A percentile compares a stretch with the other conserved stretches of the same genome.
phyloP scores from a whole-genome alignment of 2,113 vertebrate genomes.

The Eidolon helvum region DNA sequence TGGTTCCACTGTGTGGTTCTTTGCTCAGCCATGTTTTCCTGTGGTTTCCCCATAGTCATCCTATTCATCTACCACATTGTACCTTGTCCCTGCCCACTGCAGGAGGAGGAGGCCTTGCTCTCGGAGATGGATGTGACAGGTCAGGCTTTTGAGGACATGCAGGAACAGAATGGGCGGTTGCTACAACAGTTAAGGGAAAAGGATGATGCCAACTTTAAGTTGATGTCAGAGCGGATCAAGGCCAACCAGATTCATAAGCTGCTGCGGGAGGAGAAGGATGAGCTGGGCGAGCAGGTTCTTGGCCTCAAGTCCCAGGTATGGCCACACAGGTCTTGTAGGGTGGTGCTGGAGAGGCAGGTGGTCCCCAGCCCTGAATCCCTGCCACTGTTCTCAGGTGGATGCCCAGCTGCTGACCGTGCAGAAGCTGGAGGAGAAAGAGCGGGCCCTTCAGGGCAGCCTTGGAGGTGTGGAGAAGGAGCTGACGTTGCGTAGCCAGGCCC shows the following conservation, averaged over 20 bases:
- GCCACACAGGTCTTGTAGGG: background rate
- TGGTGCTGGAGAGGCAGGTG: background rate
- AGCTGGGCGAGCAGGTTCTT: slow-evolving; percentile 93
- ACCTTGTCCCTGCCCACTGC: background rate
- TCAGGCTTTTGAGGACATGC: slow-evolving; percentile 97
- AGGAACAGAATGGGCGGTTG: slow-evolving; percentile 95
- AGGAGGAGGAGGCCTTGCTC: slow-evolving; percentile 95
- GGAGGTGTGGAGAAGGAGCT: slow-evolving; percentile 92
- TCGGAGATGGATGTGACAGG: slow-evolving; percentile 97
- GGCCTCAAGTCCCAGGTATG: slow-evolving; percentile 93
- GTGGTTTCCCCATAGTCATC: background rate
- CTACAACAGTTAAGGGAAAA: slow-evolving; percentile 94
- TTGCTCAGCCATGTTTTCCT: background rate
- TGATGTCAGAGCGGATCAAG: slow-evolving; percentile 97
- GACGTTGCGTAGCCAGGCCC: slow-evolving; percentile 88
- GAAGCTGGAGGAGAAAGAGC: slow-evolving; percentile 94
- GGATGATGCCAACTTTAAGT: slow-evolving; percentile 96
- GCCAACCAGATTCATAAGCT: slow-evolving; percentile 98
- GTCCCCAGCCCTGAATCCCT: background rate
- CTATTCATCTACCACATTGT: too few species aligned
- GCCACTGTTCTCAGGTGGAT: slow-evolving; percentile 86
- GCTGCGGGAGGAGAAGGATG: slow-evolving; percentile 94
- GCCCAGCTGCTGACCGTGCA: slow-evolving; percentile 94
- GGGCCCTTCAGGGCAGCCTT: slow-evolving; percentile 90
- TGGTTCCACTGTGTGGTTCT: background rate